Base-by-base conservation (phyloP, 1,140 invertebrate species). In the Meteorus sp. region DNA sequence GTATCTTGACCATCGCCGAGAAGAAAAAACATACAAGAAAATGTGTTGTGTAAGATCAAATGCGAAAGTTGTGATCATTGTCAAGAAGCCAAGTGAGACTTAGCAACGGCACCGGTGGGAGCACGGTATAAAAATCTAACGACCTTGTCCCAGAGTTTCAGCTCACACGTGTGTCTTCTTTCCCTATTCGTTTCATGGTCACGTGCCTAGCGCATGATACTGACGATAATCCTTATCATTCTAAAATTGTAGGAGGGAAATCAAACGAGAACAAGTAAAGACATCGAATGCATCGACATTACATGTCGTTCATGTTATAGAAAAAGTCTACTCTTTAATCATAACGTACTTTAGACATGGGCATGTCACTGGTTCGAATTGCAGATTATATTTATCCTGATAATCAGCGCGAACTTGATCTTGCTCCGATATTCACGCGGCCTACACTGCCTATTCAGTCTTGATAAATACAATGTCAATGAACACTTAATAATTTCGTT, bases 311-410 rank as follows among this genome's bases (percentile, higher is more conserved):
- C 17, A 4, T 22, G 50, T 17, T 6, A 19, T 33, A 37, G 5
- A 37, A 23, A 20, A 6, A 23, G 15, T 15, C 6, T 4, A 8
- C 2, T 3, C 8, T 27, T 31, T 27, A 45, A 50, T 45, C 25
- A 44, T 22, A 35, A 52, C 57, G 41, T 59, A 59, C 57, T 59
- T 59, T 59, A 19, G 48, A 45, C 17, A 50, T 25, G 25, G 57
- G 57, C 57, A 59, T 59, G 39, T 53, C 31, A 29, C 3, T 31
- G 29, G 7, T 23, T 39, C 11, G 3, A 39, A 39, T 4, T 27
- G 17, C 6, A 19, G 20, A 17, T 19, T 20, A 50, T 29, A 25
- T 50, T 50, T 6, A 20, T 7, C 15, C 35, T 11, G 27, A 1
- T 9, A n/a, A n/a, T n/a, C 39, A 6, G 29, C 1, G n/a, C 35